These are phyloP conservation scores for Himalopsyche tibetana DNA, from an alignment of 2,888 invertebrate species.

Conservation along the genomic window DNA sequence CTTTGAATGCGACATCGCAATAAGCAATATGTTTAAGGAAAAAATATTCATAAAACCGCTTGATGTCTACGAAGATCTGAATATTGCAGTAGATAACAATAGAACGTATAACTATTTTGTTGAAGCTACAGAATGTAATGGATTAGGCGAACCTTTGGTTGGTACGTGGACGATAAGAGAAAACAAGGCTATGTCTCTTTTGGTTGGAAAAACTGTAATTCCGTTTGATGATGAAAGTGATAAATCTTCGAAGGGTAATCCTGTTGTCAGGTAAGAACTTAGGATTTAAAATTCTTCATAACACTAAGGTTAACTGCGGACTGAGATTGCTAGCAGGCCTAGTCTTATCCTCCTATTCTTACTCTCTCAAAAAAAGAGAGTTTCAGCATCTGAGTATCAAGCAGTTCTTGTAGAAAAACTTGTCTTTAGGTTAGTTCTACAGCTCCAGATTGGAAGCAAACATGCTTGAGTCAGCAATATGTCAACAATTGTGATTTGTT, in stretches of 20 bases:
- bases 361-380: no score
- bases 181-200: constrained; percentile 13
- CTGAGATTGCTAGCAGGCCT: background rate
- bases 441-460: background rate
- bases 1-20: constrained; percentile 76
- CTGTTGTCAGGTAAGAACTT: constrained; percentile 71
- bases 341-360: no score
- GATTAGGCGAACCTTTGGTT: background rate
- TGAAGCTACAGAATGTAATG: background rate
- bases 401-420: no score
- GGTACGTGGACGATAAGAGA: constrained; percentile 67
- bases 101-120: background rate
- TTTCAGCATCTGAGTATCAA: no score
- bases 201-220: background rate
- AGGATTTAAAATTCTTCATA: background rate
- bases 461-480: background rate
- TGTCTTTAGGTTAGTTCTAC: no score
- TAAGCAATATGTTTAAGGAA: constrained; percentile 66
- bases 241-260: constrained; percentile 71
- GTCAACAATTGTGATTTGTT: no score
- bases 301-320: background rate
- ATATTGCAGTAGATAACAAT: constrained; percentile 62
- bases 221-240: constrained; percentile 69
- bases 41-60: constrained; percentile 70
- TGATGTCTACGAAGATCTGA: constrained; percentile 73